These are phyloP conservation scores for Micromys minutus DNA, from an alignment of 2,113 vertebrate species.

Conservation along the genomic window DNA sequence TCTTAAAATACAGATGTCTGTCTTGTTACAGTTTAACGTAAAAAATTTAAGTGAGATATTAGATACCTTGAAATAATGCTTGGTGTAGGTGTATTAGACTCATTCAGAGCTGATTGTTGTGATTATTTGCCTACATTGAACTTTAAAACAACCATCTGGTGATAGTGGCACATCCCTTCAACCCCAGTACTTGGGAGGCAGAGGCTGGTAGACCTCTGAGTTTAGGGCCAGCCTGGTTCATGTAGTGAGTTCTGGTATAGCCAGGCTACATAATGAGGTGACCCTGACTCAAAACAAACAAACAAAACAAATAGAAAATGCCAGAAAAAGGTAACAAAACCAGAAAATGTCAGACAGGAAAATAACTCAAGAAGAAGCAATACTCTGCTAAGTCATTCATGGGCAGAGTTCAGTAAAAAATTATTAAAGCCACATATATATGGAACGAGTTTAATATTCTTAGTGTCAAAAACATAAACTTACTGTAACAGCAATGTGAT, in stretches of 20 bases:
- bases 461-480: not conserved
- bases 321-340: constrained; percentile 12
- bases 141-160: not conserved
- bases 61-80: not conserved
- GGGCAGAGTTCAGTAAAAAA: constrained; percentile 14
- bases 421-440: not conserved
- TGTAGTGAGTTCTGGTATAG: not conserved
- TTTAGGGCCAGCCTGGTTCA: not conserved
- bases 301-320: not conserved
- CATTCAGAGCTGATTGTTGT: not conserved
- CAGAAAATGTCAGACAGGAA: constrained; percentile 1
- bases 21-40: not conserved
- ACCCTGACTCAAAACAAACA: not conserved
- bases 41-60: not conserved
- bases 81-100: not conserved
- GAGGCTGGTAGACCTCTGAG: not conserved
- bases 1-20: not conserved
- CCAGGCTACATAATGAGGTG: not conserved
- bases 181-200: not conserved
- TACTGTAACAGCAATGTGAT: not conserved
- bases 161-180: not conserved
- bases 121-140: not conserved
- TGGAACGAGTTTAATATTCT: not conserved
- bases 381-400: not conserved
- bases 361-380: not conserved